A percentile compares a stretch with the other conserved stretches of the same genome.
phyloP scores from a whole-genome alignment of 2,888 invertebrate species.

The Calliphora vomitoria region DNA sequence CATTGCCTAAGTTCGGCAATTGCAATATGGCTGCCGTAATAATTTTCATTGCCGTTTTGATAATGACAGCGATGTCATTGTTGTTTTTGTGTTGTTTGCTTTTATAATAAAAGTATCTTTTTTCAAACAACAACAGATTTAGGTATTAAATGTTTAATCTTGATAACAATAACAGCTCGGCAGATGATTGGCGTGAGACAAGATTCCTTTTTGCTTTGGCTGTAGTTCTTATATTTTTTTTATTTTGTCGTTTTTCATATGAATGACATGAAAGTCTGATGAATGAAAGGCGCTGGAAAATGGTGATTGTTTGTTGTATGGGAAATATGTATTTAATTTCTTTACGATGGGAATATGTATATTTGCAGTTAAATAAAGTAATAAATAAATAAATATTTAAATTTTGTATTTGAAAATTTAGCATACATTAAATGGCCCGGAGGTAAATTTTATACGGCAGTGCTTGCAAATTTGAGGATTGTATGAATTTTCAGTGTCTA shows the following conservation, averaged over 20 bases:
- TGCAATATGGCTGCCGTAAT: constrained; percentile 66
- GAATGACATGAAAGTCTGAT: constrained; percentile 20
- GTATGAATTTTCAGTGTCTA: no score
- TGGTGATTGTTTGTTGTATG: constrained; percentile 53
- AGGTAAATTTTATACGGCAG: no score
- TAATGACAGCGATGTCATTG: constrained; percentile 49
- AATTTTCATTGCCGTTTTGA: constrained; percentile 46
- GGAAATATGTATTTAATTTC: constrained; percentile 55
- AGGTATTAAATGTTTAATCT: constrained; percentile 70
- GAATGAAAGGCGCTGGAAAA: constrained; percentile 5
- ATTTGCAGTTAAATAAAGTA: background rate
- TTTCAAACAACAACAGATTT: constrained; percentile 68
- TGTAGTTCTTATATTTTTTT: constrained; percentile 10
- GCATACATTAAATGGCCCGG: no score
- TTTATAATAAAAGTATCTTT: constrained; percentile 67
- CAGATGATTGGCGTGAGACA: constrained; percentile 74
- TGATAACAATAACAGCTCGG: constrained; percentile 71
- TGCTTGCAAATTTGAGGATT: no score
- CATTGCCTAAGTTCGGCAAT: constrained; percentile 60
- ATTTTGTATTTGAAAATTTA: background rate
- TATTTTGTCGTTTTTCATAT: constrained; percentile 1
- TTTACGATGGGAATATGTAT: constrained; percentile 40
- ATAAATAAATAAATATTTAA: constrained; percentile 8
- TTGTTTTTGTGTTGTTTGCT: constrained; percentile 52
- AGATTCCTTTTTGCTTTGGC: constrained; percentile 57